Base-by-base conservation (phyloP, 2,113 vertebrate genomes). In the Trachemys scripta region DNA sequence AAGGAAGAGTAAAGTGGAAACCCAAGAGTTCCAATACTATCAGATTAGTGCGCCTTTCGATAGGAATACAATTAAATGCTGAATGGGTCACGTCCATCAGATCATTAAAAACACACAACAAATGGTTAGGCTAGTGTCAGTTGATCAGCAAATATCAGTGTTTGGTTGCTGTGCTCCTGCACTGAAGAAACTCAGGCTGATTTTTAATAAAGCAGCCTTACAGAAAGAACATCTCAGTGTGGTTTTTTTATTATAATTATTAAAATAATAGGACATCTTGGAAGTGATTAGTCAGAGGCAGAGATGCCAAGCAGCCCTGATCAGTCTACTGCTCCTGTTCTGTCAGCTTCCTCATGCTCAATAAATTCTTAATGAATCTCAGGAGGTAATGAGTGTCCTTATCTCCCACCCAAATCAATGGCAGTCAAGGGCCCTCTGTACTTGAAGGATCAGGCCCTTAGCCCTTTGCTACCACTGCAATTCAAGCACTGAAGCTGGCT, bases 221-320 rank as follows among this genome's bases (percentile, higher is more conserved):
- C 16, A 35, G 47, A 50, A 59, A 85, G 78, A 76, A 91, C 79
- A 65, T 91, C 93, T 93, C 87, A 2, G 95, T 17, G 2, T 5
- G 19, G 19, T 6, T 54, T 54, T 54, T 54, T 22, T 20, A 47
- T 20, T 53, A 53, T 20, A 6, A 47, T 50, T 50, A 50, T 96
- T 97, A 93, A 72, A 31, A 31, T 27, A 97, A 95, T 95, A 97
- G 96, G 96, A 83, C 87, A 97, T 97, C 94, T 83, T 76, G 89
- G 94, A 90, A 94, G 93, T 95, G 94, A 97, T 97, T 95, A 97
- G 96, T 22, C 82, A 14, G 59, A 89, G 87, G 0, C 3, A 25
- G 8, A 38, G 96, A 97, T 10, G 87, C 96, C 80, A 91, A 94
- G 92, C 56, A 97, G 91, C 89, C 85, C 54, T 0, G 3, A 54